Percentiles rank a stretch among this genome's conserved stretches.
Conservation (phyloP, 2,888 invertebrate species). For the Marasmarcha lunaedactyla region DNA sequence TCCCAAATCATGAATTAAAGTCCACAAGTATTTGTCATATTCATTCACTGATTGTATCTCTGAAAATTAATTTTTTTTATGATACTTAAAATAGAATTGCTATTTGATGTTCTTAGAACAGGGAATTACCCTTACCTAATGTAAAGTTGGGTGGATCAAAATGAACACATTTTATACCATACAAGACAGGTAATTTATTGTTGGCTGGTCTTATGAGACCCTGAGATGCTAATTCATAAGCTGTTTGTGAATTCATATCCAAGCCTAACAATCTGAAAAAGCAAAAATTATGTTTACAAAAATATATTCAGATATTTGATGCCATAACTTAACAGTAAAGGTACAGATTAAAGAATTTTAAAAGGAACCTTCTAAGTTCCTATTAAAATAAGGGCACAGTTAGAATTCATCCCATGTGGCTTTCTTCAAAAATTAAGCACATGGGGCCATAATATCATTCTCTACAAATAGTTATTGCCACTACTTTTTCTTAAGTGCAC, state of each 20-base stretch:
- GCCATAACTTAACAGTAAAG: neutral
- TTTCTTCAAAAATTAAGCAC: no score
- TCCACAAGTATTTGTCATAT: slow-evolving; percentile 79
- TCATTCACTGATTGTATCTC: slow-evolving; percentile 92
- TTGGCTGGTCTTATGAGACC: slow-evolving; percentile 84
- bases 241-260: slow-evolving; percentile 86
- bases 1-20: slow-evolving; percentile 87
- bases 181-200: slow-evolving; percentile 80
- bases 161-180: slow-evolving; percentile 86
- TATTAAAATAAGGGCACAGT: no score
- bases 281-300: neutral
- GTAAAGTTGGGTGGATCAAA: slow-evolving; percentile 88
- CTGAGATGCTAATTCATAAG: slow-evolving; percentile 87
- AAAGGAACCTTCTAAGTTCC: no score
- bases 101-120: neutral
- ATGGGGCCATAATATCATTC: no score
- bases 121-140: slow-evolving; percentile 70
- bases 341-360: no score
- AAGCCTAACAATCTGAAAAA: slow-evolving; percentile 77
- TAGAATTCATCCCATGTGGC: no score
- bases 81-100: neutral
- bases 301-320: neutral
- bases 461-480: no score
- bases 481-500: no score
- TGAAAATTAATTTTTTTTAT: slow-evolving; percentile 37